Evolutionary conservation across 1,140 invertebrate genomes (phyloP).

Genomic region (Bombus pascuorum): DNA sequence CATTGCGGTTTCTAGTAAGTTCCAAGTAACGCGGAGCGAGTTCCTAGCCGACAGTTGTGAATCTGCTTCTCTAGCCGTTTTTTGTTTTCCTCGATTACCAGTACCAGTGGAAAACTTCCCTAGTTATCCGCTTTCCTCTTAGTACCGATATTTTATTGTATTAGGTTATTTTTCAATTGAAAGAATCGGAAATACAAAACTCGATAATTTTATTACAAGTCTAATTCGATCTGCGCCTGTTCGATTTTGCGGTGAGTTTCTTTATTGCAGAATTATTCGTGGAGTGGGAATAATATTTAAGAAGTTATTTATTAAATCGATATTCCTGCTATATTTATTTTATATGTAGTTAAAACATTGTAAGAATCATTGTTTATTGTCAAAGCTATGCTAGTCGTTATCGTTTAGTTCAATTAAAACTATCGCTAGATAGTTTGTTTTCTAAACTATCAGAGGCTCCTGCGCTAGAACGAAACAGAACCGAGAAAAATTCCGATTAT

Average conservation of each 20-base stretch:
- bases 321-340: no score
- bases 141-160: not conserved
- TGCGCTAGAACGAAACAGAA: not conserved
- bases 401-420: not conserved
- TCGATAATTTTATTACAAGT: not conserved
- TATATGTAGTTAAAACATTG: no score
- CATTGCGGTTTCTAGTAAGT: not conserved
- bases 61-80: not conserved
- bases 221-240: not conserved
- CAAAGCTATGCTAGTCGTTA: not conserved
- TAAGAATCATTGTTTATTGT: not conserved
- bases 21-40: not conserved
- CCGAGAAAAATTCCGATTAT: not conserved
- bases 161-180: not conserved
- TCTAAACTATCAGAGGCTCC: not conserved
- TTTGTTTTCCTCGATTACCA: not conserved
- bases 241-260: slow-evolving; percentile 1
- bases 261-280: not conserved
- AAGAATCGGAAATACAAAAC: not conserved
- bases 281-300: no score
- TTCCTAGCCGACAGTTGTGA: not conserved
- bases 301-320: no score
- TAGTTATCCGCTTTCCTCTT: not conserved
- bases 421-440: not conserved
- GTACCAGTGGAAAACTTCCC: not conserved